Evolutionary conservation across 2,113 vertebrate genomes (phyloP).

Genomic region (Syrrhaptes paradoxus): DNA sequence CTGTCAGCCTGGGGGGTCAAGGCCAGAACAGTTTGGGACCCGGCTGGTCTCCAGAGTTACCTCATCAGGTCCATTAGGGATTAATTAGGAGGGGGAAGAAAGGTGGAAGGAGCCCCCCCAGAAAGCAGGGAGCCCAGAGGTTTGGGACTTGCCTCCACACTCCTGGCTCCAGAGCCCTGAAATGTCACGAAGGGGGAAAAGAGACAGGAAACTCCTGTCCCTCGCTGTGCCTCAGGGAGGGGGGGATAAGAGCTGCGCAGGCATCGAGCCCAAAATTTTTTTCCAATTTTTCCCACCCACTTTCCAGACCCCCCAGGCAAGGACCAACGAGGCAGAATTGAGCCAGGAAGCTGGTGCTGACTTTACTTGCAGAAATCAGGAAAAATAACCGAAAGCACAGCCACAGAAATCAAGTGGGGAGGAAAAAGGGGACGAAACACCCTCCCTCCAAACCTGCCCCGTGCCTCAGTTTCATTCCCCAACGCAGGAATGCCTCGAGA

Average conservation of each 20-base stretch:
- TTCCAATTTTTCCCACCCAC: not conserved
- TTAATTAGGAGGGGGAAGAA: not conserved
- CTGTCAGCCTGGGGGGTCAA: not conserved
- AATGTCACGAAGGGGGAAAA: not conserved
- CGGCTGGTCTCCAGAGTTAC: not conserved
- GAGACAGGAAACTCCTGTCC: not conserved
- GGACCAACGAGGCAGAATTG: not conserved
- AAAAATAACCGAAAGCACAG: not conserved
- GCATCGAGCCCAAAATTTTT: not conserved
- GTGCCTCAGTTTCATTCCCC: not conserved
- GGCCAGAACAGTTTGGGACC: not conserved
- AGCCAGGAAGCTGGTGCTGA: not conserved
- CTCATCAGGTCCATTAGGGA: not conserved
- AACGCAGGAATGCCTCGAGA: fast-evolving
- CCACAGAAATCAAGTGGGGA: not conserved
- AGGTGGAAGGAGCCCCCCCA: not conserved
- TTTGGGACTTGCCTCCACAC: not conserved
- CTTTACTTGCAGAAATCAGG: not conserved
- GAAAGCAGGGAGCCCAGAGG: not conserved
- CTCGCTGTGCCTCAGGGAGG: not conserved
- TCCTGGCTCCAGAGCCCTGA: not conserved
- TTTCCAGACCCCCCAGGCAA: not conserved
- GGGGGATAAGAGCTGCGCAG: not conserved
- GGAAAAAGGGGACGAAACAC: fast-evolving
- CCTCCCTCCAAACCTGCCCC: not conserved